These are phyloP conservation scores for Pan paniscus DNA, from an alignment of 2,113 vertebrate genomes.

Conservation along the genomic window DNA sequence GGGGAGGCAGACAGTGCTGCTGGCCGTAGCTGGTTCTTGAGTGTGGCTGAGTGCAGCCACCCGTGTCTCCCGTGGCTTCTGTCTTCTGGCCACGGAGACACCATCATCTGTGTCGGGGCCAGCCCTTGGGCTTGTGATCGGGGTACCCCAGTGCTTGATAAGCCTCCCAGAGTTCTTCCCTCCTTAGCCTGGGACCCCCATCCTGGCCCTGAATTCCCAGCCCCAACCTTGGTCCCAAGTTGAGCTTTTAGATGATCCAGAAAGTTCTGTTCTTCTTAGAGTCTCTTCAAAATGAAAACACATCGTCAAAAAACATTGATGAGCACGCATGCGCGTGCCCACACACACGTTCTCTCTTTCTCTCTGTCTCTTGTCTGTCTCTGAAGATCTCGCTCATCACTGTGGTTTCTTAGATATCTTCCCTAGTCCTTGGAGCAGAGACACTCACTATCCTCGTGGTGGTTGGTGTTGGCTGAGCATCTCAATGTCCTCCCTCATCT, in stretches of 20 bases:
- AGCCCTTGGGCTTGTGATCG: background rate
- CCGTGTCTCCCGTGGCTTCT: background rate
- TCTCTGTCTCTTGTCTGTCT: background rate
- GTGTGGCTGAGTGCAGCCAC: too few relatives aligned
- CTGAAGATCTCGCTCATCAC: accelerated
- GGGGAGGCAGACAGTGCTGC: background rate
- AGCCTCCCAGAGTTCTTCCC: background rate
- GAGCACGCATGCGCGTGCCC: too few relatives aligned
- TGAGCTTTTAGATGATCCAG: background rate
- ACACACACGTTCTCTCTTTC: too few relatives aligned
- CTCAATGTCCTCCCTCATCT: background rate
- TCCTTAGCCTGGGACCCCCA: background rate
- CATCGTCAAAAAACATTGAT: background rate
- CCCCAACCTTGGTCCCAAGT: background rate
- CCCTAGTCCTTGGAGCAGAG: background rate
- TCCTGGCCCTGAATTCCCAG: background rate
- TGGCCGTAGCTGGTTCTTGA: background rate
- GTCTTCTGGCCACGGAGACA: background rate
- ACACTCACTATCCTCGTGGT: background rate
- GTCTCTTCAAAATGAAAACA: background rate
- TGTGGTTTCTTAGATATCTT: background rate
- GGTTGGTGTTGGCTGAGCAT: background rate
- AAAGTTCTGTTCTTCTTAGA: background rate
- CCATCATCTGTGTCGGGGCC: background rate
- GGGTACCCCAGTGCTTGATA: background rate